Evolutionary conservation across 2,797 vertebrate species (phyloP).

Genomic region (Urocyon cinereoargenteus): DNA sequence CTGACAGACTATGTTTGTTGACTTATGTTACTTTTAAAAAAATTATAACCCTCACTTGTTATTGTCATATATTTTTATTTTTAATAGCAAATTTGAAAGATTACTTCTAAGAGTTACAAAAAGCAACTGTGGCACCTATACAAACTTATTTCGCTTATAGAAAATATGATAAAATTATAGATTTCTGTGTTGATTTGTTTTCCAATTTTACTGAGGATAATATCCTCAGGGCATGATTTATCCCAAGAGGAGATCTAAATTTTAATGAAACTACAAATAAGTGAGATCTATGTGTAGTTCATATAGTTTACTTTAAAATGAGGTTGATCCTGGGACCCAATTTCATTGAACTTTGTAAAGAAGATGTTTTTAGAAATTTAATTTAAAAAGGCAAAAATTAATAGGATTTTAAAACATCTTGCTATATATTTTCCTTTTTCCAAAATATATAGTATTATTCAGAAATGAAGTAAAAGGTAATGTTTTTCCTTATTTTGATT

Average conservation of each 20-base stretch:
- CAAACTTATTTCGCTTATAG: not conserved
- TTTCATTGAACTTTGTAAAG: conserved; percentile 45
- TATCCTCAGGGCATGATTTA: not conserved
- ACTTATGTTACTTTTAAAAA: not conserved
- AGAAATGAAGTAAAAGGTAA: not conserved
- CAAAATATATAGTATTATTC: not conserved
- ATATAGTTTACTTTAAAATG: not conserved
- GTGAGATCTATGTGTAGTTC: not conserved
- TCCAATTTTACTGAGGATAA: conserved; percentile 43
- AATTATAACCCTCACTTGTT: not conserved
- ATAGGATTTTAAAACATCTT: not conserved
- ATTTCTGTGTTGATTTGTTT: not conserved
- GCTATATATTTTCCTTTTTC: not conserved
- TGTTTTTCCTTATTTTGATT: conserved; percentile 18
- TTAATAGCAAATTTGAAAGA: not conserved
- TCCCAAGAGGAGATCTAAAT: not conserved
- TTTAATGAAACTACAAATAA: conserved; percentile 11
- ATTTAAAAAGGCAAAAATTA: not conserved
- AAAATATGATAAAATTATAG: not conserved
- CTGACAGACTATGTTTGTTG: not conserved
- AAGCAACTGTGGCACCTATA: not conserved
- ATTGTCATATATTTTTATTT: not conserved
- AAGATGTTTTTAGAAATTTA: conserved; percentile 16
- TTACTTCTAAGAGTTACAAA: not conserved
- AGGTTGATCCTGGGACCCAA: not conserved